Conservation (phyloP, 1,140 invertebrate genomes). For the Gerris buenoi region DNA sequence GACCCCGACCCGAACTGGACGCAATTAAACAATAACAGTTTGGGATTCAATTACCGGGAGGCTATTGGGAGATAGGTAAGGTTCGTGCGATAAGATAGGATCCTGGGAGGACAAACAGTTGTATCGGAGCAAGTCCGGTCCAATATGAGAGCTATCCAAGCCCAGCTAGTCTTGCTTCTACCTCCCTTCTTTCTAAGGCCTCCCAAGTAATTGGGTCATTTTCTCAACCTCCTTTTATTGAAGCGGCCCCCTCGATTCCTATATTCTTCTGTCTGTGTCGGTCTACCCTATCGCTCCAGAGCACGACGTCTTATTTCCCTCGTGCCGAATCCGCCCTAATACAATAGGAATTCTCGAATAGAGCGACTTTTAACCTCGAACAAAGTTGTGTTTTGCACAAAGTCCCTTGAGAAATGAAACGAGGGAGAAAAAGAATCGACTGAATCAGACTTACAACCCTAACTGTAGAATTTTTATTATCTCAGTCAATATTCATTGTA, state of each 20-base stretch:
- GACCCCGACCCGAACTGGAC: not conserved
- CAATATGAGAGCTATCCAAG: not conserved
- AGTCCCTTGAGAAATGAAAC: not conserved
- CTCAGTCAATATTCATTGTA: no score
- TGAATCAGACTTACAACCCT: no score
- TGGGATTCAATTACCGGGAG: slow-evolving; percentile 6
- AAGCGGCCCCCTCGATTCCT: not conserved
- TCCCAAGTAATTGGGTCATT: not conserved
- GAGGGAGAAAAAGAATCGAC: not conserved
- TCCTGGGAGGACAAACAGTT: slow-evolving; percentile 4
- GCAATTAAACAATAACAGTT: slow-evolving; percentile 8
- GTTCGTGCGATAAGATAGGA: not conserved
- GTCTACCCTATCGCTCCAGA: not conserved
- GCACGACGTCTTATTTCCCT: not conserved
- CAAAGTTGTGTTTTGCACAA: not conserved
- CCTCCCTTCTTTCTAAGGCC: not conserved
- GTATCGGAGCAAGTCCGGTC: not conserved
- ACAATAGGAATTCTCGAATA: not conserved
- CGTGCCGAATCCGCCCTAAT: not conserved
- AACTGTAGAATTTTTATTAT: no score
- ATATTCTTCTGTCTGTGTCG: not conserved
- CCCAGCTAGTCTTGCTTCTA: not conserved
- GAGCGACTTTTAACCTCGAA: not conserved
- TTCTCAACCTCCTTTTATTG: not conserved
- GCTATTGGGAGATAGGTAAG: slow-evolving; percentile 1